Conservation (phyloP, 2,888 invertebrate genomes). For the Drosophila tripunctata region DNA sequence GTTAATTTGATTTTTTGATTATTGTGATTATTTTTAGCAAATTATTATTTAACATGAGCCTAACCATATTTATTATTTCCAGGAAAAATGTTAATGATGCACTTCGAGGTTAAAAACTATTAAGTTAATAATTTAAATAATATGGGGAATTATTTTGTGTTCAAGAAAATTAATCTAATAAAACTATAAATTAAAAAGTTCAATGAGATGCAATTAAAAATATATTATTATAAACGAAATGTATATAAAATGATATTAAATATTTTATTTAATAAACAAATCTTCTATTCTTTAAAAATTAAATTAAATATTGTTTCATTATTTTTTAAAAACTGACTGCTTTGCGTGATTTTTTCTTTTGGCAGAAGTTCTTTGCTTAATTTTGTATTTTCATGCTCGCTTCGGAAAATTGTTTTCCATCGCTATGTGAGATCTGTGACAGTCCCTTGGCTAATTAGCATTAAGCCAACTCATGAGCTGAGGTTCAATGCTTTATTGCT, state of each 20-base stretch:
- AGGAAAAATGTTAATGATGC: background rate
- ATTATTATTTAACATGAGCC: slow-evolving; percentile 7
- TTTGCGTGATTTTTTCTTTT: background rate
- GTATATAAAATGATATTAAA: no score
- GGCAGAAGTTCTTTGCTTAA: background rate
- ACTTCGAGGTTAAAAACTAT: background rate
- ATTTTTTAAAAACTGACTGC: background rate
- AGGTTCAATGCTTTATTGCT: slow-evolving; percentile 71
- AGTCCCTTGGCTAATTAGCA: slow-evolving; percentile 23
- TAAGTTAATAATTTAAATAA: background rate
- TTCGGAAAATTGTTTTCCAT: slow-evolving; percentile 16
- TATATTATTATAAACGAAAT: no score
- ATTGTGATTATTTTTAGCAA: slow-evolving; percentile 7
- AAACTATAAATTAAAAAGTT: no score
- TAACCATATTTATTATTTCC: background rate
- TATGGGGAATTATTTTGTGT: no score
- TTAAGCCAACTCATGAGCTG: slow-evolving; percentile 50
- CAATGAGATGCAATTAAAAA: no score
- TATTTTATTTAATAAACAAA: no score
- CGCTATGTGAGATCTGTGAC: slow-evolving; percentile 24
- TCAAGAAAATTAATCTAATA: no score
- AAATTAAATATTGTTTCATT: no score
- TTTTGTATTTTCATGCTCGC: slow-evolving; percentile 4
- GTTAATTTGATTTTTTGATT: slow-evolving; percentile 18
- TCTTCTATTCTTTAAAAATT: no score